Evolutionary conservation across 2,888 invertebrate genomes (phyloP).

Genomic region (Drosophila tripunctata): DNA sequence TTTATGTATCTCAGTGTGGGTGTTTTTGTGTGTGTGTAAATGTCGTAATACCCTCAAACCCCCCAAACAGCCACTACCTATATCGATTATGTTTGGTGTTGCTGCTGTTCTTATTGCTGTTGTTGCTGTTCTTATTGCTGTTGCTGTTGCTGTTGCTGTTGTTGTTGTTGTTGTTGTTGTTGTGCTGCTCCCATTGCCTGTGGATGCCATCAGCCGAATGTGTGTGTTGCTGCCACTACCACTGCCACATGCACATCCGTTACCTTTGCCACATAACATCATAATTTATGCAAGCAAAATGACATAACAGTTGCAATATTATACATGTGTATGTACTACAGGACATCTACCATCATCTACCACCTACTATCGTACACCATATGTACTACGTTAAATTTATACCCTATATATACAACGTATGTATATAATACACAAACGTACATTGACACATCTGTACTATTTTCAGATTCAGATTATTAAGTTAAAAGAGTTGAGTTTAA

Average conservation of each 20-base stretch:
- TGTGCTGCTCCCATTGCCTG: slow-evolving; percentile 9
- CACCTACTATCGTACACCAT: too few relatives aligned
- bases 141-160: too few relatives aligned
- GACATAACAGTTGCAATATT: slow-evolving; percentile 65
- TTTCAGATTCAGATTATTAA: too few relatives aligned
- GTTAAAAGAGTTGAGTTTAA: too few relatives aligned
- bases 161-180: too few relatives aligned
- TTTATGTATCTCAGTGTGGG: slow-evolving; percentile 3
- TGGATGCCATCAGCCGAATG: slow-evolving; percentile 22
- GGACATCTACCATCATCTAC: too few relatives aligned
- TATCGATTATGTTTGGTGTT: slow-evolving; percentile 53
- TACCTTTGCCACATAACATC: slow-evolving; percentile 63
- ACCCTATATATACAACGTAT: too few relatives aligned
- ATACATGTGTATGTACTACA: slow-evolving; percentile 27
- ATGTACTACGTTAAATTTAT: too few relatives aligned
- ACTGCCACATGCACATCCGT: slow-evolving; percentile 36
- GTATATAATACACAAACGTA: too few relatives aligned
- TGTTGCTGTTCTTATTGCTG: too few relatives aligned
- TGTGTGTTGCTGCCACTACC: background rate
- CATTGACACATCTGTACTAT: too few relatives aligned
- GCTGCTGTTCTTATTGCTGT: too few relatives aligned
- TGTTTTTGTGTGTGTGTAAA: slow-evolving; percentile 1
- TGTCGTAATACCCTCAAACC: background rate
- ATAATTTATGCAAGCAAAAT: slow-evolving; percentile 64
- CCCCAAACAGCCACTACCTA: slow-evolving; percentile 21